Evolutionary conservation across 2,113 vertebrate species (phyloP), one percentile per base, ranked within the genome.

Genomic region (Corythornis cristatus): DNA sequence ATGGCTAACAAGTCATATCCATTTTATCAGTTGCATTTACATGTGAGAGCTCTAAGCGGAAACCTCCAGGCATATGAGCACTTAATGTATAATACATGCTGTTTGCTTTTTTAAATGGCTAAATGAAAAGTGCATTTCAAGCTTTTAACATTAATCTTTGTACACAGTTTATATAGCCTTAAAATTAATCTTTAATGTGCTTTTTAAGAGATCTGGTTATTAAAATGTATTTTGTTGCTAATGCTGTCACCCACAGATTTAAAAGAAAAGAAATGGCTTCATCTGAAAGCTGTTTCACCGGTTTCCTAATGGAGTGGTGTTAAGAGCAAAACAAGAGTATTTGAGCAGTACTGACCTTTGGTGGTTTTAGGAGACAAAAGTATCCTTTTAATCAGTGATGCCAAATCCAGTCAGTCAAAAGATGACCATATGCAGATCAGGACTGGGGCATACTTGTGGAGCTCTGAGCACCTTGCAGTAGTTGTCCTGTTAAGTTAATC

Each of bases 1-100:
- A 79, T 54, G 66, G 31, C 75, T 91, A 73, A 33, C 60, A 20
- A 89, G 33, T 92, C 8, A 5, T 13, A 70, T 20, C 72, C 43
- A 19, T 92, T 92, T 95, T 87, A 85, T 71, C 35, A 35, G 42
- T 66, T 0, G 2, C 26, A 26, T 77, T 91, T 91, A 56, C 20
- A 37, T 74, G 51, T 31, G 72, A 80, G 43, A 89, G 26, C 84
- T 89, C 35, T 71, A 56, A 93, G 84, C 72, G 80, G 79, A 61
- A 86, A 86, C 87, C 78, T 93, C 33, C 51, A 66, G 93, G 76
- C 62, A 70, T 51, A 76, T 33, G 58, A 37, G n/a, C 50, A 22
- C 67, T 82, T 86, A 72, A 90, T 65, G 68, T 86, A 61, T 92
- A 93, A 86, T 90, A 95, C 91, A 78, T 92, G 65, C 28, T 89